Evolutionary conservation across 2,888 invertebrate species (phyloP).

Genomic region (Hydropsyche betteni): DNA sequence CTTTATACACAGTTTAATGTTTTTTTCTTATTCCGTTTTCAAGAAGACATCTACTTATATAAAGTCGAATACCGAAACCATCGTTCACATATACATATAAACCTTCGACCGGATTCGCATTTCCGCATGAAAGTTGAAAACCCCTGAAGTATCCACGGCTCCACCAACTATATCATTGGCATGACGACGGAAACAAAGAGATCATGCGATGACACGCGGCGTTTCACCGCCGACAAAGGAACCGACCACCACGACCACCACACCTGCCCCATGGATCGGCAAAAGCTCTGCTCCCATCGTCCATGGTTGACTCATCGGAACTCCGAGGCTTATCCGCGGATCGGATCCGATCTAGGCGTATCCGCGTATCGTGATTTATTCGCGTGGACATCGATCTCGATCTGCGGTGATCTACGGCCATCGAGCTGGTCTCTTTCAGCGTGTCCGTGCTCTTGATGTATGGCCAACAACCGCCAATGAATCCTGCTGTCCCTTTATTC

Average conservation of each 20-base stretch:
- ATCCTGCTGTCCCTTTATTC: too few species aligned
- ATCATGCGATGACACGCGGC: constrained; percentile 50
- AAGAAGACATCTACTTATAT: too few species aligned
- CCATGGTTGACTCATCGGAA: too few species aligned
- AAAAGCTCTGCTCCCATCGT: too few species aligned
- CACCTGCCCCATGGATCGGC: constrained; percentile 36
- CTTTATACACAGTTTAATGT: too few species aligned
- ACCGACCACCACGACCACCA: constrained; percentile 33
- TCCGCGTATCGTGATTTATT: constrained; percentile 40
- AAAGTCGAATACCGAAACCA: too few species aligned
- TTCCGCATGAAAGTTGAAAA: background rate
- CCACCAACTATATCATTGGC: constrained; percentile 41
- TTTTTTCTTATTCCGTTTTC: too few species aligned
- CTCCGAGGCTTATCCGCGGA: constrained; percentile 9
- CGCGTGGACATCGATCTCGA: constrained; percentile 47
- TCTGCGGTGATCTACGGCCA: background rate
- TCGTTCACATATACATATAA: too few species aligned
- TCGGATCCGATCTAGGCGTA: constrained; percentile 31
- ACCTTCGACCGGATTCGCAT: too few species aligned
- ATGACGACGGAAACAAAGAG: constrained; percentile 50
- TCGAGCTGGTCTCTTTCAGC: background rate
- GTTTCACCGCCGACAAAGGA: constrained; percentile 42
- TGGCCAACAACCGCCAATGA: too few species aligned
- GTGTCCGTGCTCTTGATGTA: too few species aligned
- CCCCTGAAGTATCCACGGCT: background rate